Percentiles rank a stretch among this genome's conserved stretches.
Evolutionary conservation across 1,140 invertebrate genomes (phyloP).

Genomic region (Capitella teleta): DNA sequence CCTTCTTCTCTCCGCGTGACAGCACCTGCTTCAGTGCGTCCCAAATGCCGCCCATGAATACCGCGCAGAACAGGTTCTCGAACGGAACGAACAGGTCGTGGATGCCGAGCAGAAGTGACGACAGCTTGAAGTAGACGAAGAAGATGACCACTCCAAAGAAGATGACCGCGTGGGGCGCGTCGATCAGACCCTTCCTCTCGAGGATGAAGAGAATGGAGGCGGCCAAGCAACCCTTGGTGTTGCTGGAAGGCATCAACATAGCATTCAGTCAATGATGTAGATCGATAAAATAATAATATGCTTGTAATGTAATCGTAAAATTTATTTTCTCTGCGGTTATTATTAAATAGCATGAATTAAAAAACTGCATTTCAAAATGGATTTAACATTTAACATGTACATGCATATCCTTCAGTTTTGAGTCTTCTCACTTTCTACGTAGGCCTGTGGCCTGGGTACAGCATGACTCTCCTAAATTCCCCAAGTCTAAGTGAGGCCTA

Average conservation of each 20-base stretch:
- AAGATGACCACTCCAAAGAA: slow-evolving; percentile 99
- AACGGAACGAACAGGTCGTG: slow-evolving; percentile 97
- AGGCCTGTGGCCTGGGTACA: too few species aligned
- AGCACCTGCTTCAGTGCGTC: slow-evolving; percentile 60
- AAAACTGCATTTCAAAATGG: too few species aligned
- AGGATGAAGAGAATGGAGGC: slow-evolving; percentile 91
- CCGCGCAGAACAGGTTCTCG: slow-evolving; percentile 92
- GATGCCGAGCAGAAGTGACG: slow-evolving; percentile 88
- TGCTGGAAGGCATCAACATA: neutral
- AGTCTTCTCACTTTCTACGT: too few species aligned
- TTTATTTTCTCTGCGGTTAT: too few species aligned
- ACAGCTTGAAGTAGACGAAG: slow-evolving; percentile 98
- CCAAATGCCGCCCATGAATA: slow-evolving; percentile 96
- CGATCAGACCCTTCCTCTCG: slow-evolving; percentile 92
- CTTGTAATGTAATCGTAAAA: too few species aligned
- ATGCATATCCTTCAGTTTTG: too few species aligned
- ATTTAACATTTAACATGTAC: too few species aligned
- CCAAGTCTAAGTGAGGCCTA: too few species aligned
- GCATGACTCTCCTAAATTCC: too few species aligned
- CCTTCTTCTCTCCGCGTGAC: slow-evolving; percentile 19
- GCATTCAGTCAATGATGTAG: too few species aligned
- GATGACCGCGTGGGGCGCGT: slow-evolving; percentile 87
- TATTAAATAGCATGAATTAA: too few species aligned
- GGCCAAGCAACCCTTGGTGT: slow-evolving; percentile 86
- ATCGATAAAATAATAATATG: too few species aligned